Evolutionary conservation across 2,888 invertebrate genomes (phyloP).

Genomic region (Zootermopsis nevadensis): DNA sequence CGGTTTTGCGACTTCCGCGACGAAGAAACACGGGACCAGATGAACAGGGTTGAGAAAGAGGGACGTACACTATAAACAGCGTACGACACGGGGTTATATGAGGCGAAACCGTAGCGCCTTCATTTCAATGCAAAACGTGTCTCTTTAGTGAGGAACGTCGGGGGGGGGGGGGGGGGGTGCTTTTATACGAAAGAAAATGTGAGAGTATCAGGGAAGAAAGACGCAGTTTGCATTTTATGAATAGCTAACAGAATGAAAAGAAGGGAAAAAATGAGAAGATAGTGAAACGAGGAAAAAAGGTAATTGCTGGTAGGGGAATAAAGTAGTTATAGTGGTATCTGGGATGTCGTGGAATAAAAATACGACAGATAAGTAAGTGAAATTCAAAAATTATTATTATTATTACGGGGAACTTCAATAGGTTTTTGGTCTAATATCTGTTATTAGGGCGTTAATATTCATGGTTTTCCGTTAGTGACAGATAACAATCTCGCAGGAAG

Average conservation of each 20-base stretch:
- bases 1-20: conserved; percentile 18
- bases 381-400: neutral
- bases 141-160: neutral
- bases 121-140: conserved; percentile 45
- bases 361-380: neutral
- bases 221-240: conserved; percentile 53
- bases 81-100: conserved; percentile 32
- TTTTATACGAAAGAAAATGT: conserved; percentile 42
- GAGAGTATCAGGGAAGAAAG: conserved; percentile 46
- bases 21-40: neutral
- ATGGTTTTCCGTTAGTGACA: neutral
- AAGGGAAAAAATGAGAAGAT: neutral
- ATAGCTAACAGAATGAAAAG: conserved; percentile 48
- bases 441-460: neutral
- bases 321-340: conserved; percentile 11
- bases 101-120: conserved; percentile 34
- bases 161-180: neutral
- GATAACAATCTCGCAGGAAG: neutral
- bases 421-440: neutral
- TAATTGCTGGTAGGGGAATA: conserved; percentile 42
- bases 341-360: conserved; percentile 7
- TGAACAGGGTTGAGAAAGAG: conserved; percentile 1
- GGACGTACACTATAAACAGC: neutral
- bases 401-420: neutral
- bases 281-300: conserved; percentile 22